Conservation (phyloP, 2,888 invertebrate species). For the Podotricha telesiphe region DNA sequence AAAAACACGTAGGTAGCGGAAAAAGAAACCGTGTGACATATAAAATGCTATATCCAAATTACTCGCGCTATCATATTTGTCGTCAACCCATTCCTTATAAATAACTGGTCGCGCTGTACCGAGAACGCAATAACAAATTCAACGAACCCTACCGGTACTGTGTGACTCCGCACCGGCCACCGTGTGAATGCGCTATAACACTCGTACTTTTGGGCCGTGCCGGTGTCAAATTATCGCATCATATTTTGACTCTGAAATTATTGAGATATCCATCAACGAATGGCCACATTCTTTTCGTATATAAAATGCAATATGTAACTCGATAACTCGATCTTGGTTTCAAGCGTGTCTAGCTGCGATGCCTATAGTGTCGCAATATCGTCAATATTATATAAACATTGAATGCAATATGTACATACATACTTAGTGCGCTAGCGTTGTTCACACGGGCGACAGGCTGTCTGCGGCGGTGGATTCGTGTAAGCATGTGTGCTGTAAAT, state of each 20-base stretch:
- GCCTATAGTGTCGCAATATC: constrained; percentile 65
- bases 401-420: constrained; percentile 70
- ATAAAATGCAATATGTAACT: constrained; percentile 58
- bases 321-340: constrained; percentile 51
- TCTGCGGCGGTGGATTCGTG: constrained; percentile 70
- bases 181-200: constrained; percentile 78
- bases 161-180: constrained; percentile 76
- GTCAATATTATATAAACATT: constrained; percentile 64
- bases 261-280: constrained; percentile 61
- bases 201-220: constrained; percentile 69
- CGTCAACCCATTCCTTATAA: constrained; percentile 55
- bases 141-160: constrained; percentile 82
- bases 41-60: constrained; percentile 66
- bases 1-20: constrained; percentile 32
- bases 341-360: constrained; percentile 51
- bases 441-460: constrained; percentile 81
- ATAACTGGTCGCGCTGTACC: constrained; percentile 75
- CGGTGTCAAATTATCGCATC: constrained; percentile 75
- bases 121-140: constrained; percentile 83
- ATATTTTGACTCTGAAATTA: constrained; percentile 67
- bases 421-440: constrained; percentile 76
- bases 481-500: constrained; percentile 72
- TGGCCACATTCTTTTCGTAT: constrained; percentile 54
- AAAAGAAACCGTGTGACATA: constrained; percentile 44
- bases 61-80: constrained; percentile 70